Conservation (phyloP, 2,888 invertebrate species). For the Tetragnatha montana region DNA sequence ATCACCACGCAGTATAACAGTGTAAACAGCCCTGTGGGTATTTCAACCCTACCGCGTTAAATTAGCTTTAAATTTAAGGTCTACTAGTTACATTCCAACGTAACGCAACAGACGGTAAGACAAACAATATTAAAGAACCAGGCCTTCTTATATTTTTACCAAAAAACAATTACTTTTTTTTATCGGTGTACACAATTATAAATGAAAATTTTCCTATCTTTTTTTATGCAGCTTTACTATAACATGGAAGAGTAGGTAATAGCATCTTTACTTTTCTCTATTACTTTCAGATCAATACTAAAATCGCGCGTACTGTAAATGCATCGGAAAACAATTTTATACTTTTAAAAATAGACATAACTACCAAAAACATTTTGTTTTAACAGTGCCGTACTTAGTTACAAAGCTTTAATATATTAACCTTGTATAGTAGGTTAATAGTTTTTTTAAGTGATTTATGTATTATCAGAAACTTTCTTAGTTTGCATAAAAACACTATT, state of each 20-base stretch:
- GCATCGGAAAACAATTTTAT: not conserved
- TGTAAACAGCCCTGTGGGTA: not conserved
- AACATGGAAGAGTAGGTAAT: too few relatives aligned
- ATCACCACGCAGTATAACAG: not conserved
- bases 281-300: not conserved
- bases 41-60: not conserved
- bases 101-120: too few relatives aligned
- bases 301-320: not conserved
- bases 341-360: not conserved
- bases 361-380: not conserved
- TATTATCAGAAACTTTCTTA: too few relatives aligned
- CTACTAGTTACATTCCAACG: not conserved
- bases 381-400: not conserved
- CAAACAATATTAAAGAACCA: too few relatives aligned
- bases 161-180: too few relatives aligned
- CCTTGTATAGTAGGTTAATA: not conserved
- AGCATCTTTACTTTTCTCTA: not conserved
- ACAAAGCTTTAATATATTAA: not conserved
- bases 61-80: not conserved
- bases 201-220: too few relatives aligned
- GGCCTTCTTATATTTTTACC: too few relatives aligned
- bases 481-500: too few relatives aligned
- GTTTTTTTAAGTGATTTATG: not conserved
- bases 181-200: too few relatives aligned
- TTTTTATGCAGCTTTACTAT: too few relatives aligned